Evolutionary conservation across 1,140 invertebrate species (phyloP), one percentile per base, ranked within the genome.

Genomic region (Eriocheir sinensis): DNA sequence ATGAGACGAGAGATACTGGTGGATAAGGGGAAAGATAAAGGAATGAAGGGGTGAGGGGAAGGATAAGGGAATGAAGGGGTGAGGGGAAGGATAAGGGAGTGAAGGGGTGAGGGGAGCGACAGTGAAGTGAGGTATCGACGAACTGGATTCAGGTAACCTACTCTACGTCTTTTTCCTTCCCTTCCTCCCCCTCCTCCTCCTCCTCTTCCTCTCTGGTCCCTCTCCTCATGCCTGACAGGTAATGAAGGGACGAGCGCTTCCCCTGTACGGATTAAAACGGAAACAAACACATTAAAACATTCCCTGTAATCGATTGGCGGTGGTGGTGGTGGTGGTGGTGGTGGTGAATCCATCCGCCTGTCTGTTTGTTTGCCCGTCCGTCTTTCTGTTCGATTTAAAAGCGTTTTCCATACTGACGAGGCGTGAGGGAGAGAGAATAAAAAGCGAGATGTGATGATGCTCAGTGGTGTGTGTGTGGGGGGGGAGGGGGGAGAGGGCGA

Each of bases 241-340:
- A 72, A 72, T 72, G 60, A 72, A n/a, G 60, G 21, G 60, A n/a
- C 60, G 21, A n/a, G 2, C 4, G 60, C 27, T 72, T 72, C 60
- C 60, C 60, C 60, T 72, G 27, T 72, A 72, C 60, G 60, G 60
- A 72, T 72, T 72, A 21, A 21, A n/a, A n/a, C 27, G 21, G 60
- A 72, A 72, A 72, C 60, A 72, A 72, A 72, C 60, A 72, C 12
- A 72, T 72, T 72, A 72, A 72, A 72, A n/a, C 60, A n/a, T n/a
- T n/a, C n/a, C n/a, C n/a, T 72, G 60, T 72, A 72, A 72, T 72
- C 60, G 60, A 72, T 72, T 21, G 8, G 8, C 27, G 60, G n/a
- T n/a, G n/a, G n/a, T n/a, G n/a, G n/a, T n/a, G n/a, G n/a, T n/a
- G n/a, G n/a, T n/a, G n/a, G n/a, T n/a, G n/a, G n/a, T n/a, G n/a